Evolutionary conservation across 1,140 invertebrate genomes (phyloP), one percentile per base, ranked within the genome.

Genomic region (Chymomyza costata): DNA sequence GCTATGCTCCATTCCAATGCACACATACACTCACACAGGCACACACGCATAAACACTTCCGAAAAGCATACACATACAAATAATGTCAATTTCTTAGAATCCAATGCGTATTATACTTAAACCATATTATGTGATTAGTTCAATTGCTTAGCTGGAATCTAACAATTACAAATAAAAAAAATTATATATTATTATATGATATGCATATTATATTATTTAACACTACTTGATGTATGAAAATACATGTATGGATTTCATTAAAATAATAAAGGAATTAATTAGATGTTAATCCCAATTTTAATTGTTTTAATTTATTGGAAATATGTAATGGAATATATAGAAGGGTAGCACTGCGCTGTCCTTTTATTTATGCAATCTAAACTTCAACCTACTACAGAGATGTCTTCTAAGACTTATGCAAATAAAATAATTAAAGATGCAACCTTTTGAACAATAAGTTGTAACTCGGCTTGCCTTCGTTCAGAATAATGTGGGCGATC

Each of bases 111-210:
- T 64, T 57, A 60, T 38, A 54, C 64, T 78, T 78, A 80, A 78
- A 80, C 71, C 71, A 80, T 78, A 78, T 78, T 80, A 78, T 78
- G 71, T 78, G 67, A 80, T 62, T 78, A 78, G 73, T 71, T 70
- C 57, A 45, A 71, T 64, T 74, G 69, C 64, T 65, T 81, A 65
- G 68, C 74, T 65, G 68, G 37, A 65, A 57, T 59, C 43, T 39
- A 67, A 46, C 25, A 51, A 57, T 40, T 6, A 57, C 6, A 56
- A 50, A 56, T 16, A 46, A 49, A 55, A 57, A 69, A 28, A 46
- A 11, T 37, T 30, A 30, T 30, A 30, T 30, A 30, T 30, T 6
- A 6, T 6, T 30, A 30, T 30, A 30, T 30, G n/a, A 60, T 80
- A 78, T 81, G 64, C 55, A 60, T 47, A 80, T 67, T 71, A 78